phyloP scores from a whole-genome alignment of 2,888 invertebrate genomes.

The Clunio marinus region DNA sequence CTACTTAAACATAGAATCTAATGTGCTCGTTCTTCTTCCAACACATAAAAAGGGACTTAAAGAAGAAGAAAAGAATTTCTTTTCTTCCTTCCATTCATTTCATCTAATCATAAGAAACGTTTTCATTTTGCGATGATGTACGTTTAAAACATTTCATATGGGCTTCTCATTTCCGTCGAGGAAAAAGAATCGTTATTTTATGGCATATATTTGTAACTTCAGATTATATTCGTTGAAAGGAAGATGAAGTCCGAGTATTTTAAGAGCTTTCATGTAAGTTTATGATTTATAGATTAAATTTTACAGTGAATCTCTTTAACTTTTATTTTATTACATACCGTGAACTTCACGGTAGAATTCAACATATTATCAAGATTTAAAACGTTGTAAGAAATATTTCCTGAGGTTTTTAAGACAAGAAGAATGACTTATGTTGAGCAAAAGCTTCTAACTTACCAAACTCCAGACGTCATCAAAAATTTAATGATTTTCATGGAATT shows the following conservation, averaged over 20 bases:
- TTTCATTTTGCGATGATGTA: not conserved
- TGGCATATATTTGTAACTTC: constrained; percentile 20
- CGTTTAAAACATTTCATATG: constrained; percentile 19
- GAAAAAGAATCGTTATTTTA: constrained; percentile 23
- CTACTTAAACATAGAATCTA: not conserved
- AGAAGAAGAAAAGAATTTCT: not conserved
- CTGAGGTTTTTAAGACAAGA: no score
- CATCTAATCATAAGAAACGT: constrained; percentile 1
- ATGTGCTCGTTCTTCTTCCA: not conserved
- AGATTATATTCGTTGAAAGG: not conserved
- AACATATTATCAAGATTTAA: no score
- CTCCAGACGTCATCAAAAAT: no score
- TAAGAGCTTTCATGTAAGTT: constrained; percentile 4
- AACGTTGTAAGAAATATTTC: no score
- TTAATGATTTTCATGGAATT: no score
- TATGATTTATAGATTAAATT: constrained; percentile 7
- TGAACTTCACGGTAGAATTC: no score
- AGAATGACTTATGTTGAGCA: no score
- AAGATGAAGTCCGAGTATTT: not conserved
- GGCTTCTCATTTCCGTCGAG: not conserved
- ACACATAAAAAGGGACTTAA: constrained; percentile 14
- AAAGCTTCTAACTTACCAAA: no score
- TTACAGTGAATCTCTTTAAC: no score
- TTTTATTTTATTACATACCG: no score
- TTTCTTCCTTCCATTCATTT: constrained; percentile 8